Conservation (phyloP, 1,140 invertebrate species). For the Danaus plexippus region DNA sequence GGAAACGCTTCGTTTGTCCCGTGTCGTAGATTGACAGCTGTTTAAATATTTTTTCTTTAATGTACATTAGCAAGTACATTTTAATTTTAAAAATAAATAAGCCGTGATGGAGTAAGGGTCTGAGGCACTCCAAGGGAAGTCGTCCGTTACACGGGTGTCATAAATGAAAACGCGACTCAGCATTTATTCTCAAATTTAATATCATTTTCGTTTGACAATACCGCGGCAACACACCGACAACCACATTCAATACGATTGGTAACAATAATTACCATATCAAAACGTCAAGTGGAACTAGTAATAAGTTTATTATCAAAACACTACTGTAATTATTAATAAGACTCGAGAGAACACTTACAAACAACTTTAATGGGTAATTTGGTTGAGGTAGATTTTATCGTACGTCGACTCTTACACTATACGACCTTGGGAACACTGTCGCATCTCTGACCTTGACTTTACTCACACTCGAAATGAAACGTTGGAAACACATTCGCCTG, state of each 20-base stretch:
- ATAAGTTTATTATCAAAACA: conserved; percentile 63
- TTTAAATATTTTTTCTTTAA: too few species aligned
- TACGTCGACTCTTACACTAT: too few species aligned
- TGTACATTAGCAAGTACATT: too few species aligned
- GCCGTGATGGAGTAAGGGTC: too few species aligned
- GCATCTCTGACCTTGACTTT: too few species aligned
- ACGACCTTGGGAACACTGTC: too few species aligned
- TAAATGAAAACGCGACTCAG: conserved; percentile 17
- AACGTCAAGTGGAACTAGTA: conserved; percentile 60
- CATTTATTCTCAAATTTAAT: conserved; percentile 32
- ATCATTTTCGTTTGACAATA: conserved; percentile 54
- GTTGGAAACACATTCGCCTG: too few species aligned
- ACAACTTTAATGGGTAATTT: conserved; percentile 66
- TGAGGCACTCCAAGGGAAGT: neutral
- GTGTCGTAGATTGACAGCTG: too few species aligned
- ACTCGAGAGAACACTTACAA: conserved; percentile 67
- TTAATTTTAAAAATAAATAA: too few species aligned
- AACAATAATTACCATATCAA: conserved; percentile 69
- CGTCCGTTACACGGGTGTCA: neutral
- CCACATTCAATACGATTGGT: conserved; percentile 60
- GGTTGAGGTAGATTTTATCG: conserved; percentile 68
- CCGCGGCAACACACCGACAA: conserved; percentile 39
- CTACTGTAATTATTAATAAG: conserved; percentile 58
- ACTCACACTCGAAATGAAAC: too few species aligned
- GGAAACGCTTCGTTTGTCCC: too few species aligned